These are phyloP conservation scores for Amphipoea lucens DNA, from an alignment of 2,888 invertebrate genomes.

Conservation along the genomic window DNA sequence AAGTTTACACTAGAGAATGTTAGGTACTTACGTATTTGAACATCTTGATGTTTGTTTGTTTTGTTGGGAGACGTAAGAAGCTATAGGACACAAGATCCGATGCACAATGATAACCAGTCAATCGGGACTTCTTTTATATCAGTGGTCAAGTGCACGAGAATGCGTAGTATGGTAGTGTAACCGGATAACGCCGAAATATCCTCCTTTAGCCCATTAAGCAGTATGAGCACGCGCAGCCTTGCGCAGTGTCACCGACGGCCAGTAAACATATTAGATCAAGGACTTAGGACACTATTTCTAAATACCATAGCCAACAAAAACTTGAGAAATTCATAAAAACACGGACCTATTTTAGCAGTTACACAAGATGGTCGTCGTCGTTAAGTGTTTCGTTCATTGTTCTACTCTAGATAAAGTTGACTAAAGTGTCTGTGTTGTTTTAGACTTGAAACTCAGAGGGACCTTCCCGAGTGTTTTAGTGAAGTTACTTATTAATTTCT, in stretches of 20 bases:
- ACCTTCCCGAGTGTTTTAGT: conserved; percentile 31
- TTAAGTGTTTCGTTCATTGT: conserved; percentile 14
- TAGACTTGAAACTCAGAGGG: conserved; percentile 6
- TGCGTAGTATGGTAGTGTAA: conserved; percentile 65
- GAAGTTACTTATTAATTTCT: conserved; percentile 7
- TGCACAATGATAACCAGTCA: conserved; percentile 68
- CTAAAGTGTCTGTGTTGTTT: conserved; percentile 22
- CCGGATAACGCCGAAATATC: conserved; percentile 85
- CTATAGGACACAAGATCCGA: conserved; percentile 60
- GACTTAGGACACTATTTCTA: conserved; percentile 51
- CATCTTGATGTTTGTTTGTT: conserved; percentile 77
- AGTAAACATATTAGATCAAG: conserved; percentile 77
- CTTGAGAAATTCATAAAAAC: conserved; percentile 25
- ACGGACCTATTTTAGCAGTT: conserved; percentile 20
- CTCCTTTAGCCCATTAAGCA: conserved; percentile 79
- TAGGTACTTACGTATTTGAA: conserved; percentile 87
- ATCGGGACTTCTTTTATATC: conserved; percentile 74
- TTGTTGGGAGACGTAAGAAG: conserved; percentile 56
- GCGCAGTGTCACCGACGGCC: conserved; percentile 71
- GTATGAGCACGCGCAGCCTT: conserved; percentile 84
- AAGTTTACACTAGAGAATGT: neutral
- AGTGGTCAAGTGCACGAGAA: conserved; percentile 62
- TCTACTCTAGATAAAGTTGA: conserved; percentile 11
- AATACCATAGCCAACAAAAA: conserved; percentile 22
- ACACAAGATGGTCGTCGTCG: conserved; percentile 19